Percentiles rank a stretch among this genome's conserved stretches.
These are phyloP conservation scores for Menura novaehollandiae DNA, from an alignment of 2,113 vertebrate species.

Conservation along the genomic window DNA sequence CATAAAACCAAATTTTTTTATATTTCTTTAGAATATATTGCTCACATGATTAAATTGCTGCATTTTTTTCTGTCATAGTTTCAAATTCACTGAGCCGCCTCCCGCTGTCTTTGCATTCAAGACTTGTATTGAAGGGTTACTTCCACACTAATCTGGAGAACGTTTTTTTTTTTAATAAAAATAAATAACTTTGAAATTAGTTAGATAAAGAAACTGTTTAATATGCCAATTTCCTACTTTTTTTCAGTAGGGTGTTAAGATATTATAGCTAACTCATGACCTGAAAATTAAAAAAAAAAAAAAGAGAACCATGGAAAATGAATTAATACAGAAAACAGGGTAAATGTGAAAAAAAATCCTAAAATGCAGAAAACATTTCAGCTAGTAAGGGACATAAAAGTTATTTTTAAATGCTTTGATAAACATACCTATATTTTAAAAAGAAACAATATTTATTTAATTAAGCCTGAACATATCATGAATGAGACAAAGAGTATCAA, in stretches of 20 bases:
- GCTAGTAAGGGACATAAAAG: neutral
- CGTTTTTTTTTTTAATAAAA: neutral
- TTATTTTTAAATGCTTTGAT: neutral
- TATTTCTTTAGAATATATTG: neutral
- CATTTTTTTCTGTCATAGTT: neutral
- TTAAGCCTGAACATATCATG: neutral
- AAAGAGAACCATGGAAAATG: neutral
- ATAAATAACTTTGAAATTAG: neutral
- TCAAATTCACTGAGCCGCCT: neutral
- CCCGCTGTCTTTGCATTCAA: neutral
- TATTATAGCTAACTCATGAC: neutral
- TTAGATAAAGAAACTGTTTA: neutral
- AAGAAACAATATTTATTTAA: neutral
- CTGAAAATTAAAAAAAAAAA: neutral
- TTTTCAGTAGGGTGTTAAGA: neutral
- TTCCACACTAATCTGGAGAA: neutral
- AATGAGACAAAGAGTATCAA: neutral
- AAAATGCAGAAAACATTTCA: neutral
- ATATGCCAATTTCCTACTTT: neutral
- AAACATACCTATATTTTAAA: fast-evolving
- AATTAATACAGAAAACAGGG: neutral
- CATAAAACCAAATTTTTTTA: neutral
- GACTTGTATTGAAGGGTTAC: neutral
- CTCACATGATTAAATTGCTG: neutral
- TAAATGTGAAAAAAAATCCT: neutral